phyloP scores from a whole-genome alignment of 2,797 vertebrate species.

The Craterocephalus amniculus region DNA sequence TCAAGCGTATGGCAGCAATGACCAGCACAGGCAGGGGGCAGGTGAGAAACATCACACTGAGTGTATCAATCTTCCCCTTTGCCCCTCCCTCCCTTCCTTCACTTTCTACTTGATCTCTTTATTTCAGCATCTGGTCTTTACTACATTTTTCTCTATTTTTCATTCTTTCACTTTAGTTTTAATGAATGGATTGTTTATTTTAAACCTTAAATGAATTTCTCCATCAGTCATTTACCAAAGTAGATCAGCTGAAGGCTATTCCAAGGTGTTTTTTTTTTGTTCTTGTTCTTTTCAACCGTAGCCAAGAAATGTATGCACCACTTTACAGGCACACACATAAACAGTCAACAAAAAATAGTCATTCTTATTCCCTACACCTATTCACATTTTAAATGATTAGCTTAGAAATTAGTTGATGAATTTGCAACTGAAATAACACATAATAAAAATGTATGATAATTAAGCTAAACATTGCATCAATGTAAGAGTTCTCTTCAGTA shows the following conservation, averaged over 20 bases:
- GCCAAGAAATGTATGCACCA: neutral
- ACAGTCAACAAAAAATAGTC: neutral
- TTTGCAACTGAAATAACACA: no score
- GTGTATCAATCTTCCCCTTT: conserved; percentile 33
- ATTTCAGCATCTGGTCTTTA: conserved; percentile 7
- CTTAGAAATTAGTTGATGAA: no score
- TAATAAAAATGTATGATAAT: no score
- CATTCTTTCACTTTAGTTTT: neutral
- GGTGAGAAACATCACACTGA: conserved; percentile 56
- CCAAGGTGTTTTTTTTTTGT: neutral
- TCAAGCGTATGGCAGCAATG: conserved; percentile 64
- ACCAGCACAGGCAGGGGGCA: conserved; percentile 55
- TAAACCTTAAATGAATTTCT: neutral
- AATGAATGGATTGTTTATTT: conserved; percentile 1
- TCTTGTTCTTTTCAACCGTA: neutral
- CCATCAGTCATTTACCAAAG: neutral
- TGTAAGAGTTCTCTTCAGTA: no score
- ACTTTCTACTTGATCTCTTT: conserved; percentile 19
- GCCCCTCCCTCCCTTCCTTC: conserved; percentile 8
- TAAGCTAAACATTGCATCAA: no score
- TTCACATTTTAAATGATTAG: no score
- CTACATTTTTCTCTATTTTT: neutral
- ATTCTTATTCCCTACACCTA: neutral
- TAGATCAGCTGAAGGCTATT: neutral
- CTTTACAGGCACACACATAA: neutral